Conservation (phyloP, 2,888 invertebrate genomes). For the Aspidiotus rigidus region DNA sequence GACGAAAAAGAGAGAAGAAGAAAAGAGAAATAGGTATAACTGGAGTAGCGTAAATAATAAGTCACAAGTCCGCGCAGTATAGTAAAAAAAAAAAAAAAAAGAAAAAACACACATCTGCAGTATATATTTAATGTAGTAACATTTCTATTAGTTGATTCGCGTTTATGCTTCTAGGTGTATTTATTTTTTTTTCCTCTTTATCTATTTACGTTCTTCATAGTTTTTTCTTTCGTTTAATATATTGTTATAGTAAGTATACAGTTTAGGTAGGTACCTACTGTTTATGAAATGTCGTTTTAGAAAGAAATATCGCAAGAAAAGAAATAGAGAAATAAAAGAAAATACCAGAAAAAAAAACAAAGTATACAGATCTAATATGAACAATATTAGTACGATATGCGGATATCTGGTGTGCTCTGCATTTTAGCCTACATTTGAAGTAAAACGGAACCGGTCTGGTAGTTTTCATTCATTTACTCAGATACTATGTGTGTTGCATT, state of each 20-base stretch:
- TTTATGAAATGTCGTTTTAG: background rate
- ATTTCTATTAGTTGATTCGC: too few relatives aligned
- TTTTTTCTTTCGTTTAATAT: too few relatives aligned
- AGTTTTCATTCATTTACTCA: background rate
- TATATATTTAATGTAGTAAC: too few relatives aligned
- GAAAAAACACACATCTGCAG: too few relatives aligned
- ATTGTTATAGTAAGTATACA: too few relatives aligned
- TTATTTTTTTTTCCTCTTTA: constrained; percentile 1
- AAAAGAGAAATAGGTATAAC: constrained; percentile 3
- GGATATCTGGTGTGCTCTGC: background rate
- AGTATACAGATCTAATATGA: too few relatives aligned
- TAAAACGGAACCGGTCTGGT: constrained; percentile 31
- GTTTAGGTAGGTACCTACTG: background rate
- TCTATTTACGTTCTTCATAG: background rate
- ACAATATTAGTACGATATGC: background rate
- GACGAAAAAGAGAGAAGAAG: background rate
- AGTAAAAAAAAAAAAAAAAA: too few relatives aligned
- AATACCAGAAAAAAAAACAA: too few relatives aligned
- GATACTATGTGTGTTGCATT: constrained; percentile 11
- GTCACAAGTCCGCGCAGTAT: background rate
- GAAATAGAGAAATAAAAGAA: too few relatives aligned
- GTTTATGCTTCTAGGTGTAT: too few relatives aligned
- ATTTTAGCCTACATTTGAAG: constrained; percentile 32
- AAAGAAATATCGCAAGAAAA: background rate
- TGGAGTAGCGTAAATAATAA: constrained; percentile 28